Evolutionary conservation across 2,797 vertebrate species (phyloP).

Genomic region (Onychomys leucogaster): DNA sequence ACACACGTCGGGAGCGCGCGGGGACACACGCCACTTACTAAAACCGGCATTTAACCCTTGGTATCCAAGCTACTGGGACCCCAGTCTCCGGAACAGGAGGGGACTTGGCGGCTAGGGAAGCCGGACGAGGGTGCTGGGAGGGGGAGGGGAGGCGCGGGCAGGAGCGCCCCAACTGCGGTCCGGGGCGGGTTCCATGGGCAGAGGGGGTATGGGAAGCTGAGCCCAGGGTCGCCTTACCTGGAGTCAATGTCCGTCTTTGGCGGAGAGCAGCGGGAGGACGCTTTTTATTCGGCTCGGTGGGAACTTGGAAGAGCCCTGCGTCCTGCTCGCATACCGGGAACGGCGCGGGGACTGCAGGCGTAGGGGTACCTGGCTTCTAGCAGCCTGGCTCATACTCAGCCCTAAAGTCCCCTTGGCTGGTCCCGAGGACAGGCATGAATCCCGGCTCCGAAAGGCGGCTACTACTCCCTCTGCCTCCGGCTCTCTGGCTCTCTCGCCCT

Average conservation of each 20-base stretch:
- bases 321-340: slow-evolving; percentile 89
- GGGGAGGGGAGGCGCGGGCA: slow-evolving; percentile 13
- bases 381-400: slow-evolving; percentile 98
- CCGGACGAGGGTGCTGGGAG: neutral
- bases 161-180: slow-evolving; percentile 68
- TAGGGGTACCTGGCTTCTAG: slow-evolving; percentile 94
- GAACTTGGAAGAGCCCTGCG: slow-evolving; percentile 87
- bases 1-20: slow-evolving; percentile 78
- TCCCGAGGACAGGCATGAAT: slow-evolving; percentile 92
- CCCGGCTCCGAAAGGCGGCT: slow-evolving; percentile 79
- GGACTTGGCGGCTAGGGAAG: neutral
- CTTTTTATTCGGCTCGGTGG: slow-evolving; percentile 88
- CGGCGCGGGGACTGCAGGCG: slow-evolving; percentile 85
- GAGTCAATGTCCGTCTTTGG: slow-evolving; percentile 87
- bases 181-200: slow-evolving; percentile 66
- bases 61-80: neutral
- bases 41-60: slow-evolving; percentile 38
- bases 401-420: slow-evolving; percentile 92
- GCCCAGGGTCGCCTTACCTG: slow-evolving; percentile 87
- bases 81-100: neutral
- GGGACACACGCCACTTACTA: slow-evolving; percentile 71
- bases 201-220: slow-evolving; percentile 43
- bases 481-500: neutral
- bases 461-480: slow-evolving; percentile 46
- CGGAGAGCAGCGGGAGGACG: slow-evolving; percentile 83